Conservation (phyloP, 2,888 invertebrate species). For the Allacma fusca region DNA sequence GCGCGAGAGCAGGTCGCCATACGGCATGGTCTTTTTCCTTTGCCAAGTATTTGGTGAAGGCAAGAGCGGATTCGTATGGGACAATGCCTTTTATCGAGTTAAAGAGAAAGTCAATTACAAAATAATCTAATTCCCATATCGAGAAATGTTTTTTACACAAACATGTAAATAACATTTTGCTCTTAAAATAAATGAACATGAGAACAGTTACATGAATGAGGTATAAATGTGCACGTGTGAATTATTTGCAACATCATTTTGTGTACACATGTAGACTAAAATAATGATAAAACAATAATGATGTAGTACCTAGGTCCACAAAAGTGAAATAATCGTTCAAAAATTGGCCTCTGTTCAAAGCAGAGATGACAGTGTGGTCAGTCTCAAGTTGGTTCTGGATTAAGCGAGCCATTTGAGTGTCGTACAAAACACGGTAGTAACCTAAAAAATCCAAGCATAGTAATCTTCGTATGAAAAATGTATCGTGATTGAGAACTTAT, state of each 20-base stretch:
- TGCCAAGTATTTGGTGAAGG: constrained; percentile 21
- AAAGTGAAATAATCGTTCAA: constrained; percentile 56
- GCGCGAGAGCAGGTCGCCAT: neutral
- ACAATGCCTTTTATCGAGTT: neutral
- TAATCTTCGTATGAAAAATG: no score
- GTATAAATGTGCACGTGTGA: no score
- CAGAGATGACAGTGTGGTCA: constrained; percentile 44
- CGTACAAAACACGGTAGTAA: constrained; percentile 51
- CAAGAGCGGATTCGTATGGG: constrained; percentile 10
- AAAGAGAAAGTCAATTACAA: neutral
- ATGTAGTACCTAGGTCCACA: constrained; percentile 52
- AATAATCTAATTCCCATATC: neutral
- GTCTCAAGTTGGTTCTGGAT: constrained; percentile 50
- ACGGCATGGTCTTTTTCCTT: constrained; percentile 34
- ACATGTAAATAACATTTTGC: no score
- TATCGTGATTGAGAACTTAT: no score
- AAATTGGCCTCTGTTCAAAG: constrained; percentile 49
- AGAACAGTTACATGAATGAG: no score
- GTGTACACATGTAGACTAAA: no score
- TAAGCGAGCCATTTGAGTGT: constrained; percentile 26
- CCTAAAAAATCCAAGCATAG: no score
- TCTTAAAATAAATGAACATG: no score
- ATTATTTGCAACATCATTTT: no score
- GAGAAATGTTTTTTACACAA: no score
- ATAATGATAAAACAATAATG: no score